phyloP scores from a whole-genome alignment of 1,140 invertebrate species.

The Pogonognathellus flavescens region DNA sequence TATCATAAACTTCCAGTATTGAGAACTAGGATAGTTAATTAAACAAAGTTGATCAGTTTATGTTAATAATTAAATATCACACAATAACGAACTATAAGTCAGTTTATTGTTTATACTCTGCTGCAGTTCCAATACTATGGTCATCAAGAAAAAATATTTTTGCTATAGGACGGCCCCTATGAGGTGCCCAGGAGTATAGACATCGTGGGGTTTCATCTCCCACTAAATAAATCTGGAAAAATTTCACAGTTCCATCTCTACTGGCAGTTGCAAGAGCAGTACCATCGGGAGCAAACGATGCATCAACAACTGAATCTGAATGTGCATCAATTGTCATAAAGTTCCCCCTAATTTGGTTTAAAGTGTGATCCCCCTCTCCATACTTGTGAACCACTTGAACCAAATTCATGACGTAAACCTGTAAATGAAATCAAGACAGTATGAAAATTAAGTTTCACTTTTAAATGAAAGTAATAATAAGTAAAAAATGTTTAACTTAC shows the following conservation, averaged over 20 bases:
- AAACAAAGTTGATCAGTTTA: neutral
- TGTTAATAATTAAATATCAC: slow-evolving; percentile 17
- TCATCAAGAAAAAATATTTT: slow-evolving; percentile 94
- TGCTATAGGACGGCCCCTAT: slow-evolving; percentile 85
- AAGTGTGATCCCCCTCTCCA: slow-evolving; percentile 71
- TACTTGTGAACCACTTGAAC: slow-evolving; percentile 73
- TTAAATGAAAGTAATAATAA: neutral
- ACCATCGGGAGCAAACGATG: slow-evolving; percentile 92
- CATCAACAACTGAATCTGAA: slow-evolving; percentile 80
- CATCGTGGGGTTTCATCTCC: slow-evolving; percentile 72
- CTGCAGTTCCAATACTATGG: slow-evolving; percentile 83
- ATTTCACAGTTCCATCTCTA: slow-evolving; percentile 88
- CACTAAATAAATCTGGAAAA: slow-evolving; percentile 80
- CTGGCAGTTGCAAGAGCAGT: slow-evolving; percentile 91
- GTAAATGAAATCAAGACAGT: slow-evolving; percentile 64
- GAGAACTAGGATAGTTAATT: slow-evolving; percentile 73
- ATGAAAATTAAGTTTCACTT: too few species aligned
- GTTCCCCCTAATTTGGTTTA: slow-evolving; percentile 73
- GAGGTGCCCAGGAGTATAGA: slow-evolving; percentile 84
- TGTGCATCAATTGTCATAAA: slow-evolving; percentile 77
- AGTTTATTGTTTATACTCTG: slow-evolving; percentile 73
- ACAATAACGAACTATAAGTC: slow-evolving; percentile 52
- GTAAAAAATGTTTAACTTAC: slow-evolving; percentile 71
- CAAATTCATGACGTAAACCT: slow-evolving; percentile 79
- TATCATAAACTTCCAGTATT: slow-evolving; percentile 94